Percentiles rank a stretch among this genome's conserved stretches.
These are phyloP conservation scores for Drosophila cognata DNA, from an alignment of 2,888 invertebrate genomes.

Conservation along the genomic window DNA sequence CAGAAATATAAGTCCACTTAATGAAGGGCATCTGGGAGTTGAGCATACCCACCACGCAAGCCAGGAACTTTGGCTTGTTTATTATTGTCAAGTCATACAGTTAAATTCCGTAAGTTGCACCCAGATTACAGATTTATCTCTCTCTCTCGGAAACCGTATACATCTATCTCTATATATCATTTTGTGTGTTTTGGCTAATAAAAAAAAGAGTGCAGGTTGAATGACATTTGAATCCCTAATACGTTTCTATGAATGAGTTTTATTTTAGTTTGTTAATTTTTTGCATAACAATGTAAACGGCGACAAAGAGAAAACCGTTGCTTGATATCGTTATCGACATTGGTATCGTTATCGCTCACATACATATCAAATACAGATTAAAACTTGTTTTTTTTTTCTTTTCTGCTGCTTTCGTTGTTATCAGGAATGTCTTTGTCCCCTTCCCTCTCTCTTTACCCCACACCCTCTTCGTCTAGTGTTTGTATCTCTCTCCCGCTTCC, in stretches of 20 bases:
- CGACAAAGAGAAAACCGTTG: conserved; percentile 26
- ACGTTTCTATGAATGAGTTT: conserved; percentile 21
- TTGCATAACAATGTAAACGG: conserved; percentile 51
- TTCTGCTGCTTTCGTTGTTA: conserved; percentile 16
- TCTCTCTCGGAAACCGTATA: conserved; percentile 3
- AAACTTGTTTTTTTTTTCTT: conserved; percentile 60
- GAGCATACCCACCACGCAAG: background rate
- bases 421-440: conserved; percentile 21
- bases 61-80: background rate
- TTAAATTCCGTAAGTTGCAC: conserved; percentile 14
- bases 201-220: conserved; percentile 41
- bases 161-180: conserved; percentile 5
- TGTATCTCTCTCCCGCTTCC: background rate
- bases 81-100: background rate
- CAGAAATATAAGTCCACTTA: background rate
- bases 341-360: conserved; percentile 33
- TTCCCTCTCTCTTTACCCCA: background rate
- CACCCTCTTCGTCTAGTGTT: background rate
- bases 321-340: conserved; percentile 46
- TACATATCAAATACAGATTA: conserved; percentile 48
- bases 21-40: conserved; percentile 9
- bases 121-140: conserved; percentile 25
- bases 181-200: background rate
- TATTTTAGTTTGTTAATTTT: conserved; percentile 3
- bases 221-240: conserved; percentile 40